Base-by-base conservation (phyloP, 2,113 vertebrate species). In the Malurus cyaneus region DNA sequence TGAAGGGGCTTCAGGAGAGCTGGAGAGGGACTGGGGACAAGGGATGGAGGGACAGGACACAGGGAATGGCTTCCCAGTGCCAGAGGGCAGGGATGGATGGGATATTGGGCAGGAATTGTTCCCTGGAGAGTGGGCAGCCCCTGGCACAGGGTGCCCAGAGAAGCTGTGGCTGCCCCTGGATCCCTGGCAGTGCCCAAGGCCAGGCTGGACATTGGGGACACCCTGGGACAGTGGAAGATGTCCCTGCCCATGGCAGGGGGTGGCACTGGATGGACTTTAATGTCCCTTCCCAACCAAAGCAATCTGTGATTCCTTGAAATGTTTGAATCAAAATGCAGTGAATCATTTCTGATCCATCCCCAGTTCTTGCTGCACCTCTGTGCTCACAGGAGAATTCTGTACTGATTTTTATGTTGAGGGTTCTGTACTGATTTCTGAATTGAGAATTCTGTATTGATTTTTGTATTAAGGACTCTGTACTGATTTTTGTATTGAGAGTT, bases 181-280 rank as follows among this genome's bases (percentile, higher is more conserved):
- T 71, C 85, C 65, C 74, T 71, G 74, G 66, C 7, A 71, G 49
- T 64, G 85, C 5, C 49, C 66, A 12, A 46, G 73, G 54, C 54
- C 54, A n/a, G 39, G 73, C 0, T 61, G 62, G 71, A 34, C 61
- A 53, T 1, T 13, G 11, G 18, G 25, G 36, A 36, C 34, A 4
- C 0, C 3, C 56, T 71, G 74, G 85, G 14, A 12, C 4, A 18
- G 18, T 21, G 50, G n/a, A 0, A 56, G 28, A 44, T 52, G 60
- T 88, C 52, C 32, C 59, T 44, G 59, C 50, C 42, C 36, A 13
- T 28, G 32, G 26, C 59, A 57, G 31, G 31, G 14, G 18, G 5
- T 13, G 34, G 12, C 0, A 39, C 4, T 9, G n/a, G 16, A 1
- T n/a, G 32, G 1, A 15, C 0, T 46, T 81, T 53, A 6, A 5